phyloP scores from a whole-genome alignment of 2,113 vertebrate species.

The Balaenoptera acutorostrata region DNA sequence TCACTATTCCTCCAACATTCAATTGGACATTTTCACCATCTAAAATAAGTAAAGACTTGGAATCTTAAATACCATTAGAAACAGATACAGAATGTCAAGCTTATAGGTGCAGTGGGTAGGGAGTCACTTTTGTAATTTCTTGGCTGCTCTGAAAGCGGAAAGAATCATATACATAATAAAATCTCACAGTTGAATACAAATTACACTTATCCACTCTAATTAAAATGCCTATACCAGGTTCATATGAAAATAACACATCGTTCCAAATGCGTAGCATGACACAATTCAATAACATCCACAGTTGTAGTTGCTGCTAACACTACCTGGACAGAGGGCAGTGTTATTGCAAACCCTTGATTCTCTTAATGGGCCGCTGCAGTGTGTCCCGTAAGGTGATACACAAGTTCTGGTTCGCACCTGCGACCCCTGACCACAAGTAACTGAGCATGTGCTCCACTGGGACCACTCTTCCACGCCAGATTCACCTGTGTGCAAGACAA shows the following conservation, averaged over 20 bases:
- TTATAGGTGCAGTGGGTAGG: neutral
- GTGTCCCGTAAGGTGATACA: conserved; percentile 99
- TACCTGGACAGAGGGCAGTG: conserved; percentile 99
- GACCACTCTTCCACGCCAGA: conserved; percentile 99
- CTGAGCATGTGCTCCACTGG: conserved; percentile 99
- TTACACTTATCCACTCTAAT: conserved; percentile 57
- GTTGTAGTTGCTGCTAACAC: conserved; percentile 96
- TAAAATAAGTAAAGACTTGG: neutral
- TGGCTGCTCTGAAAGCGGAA: conserved; percentile 68
- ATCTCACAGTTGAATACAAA: conserved; percentile 60
- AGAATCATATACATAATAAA: conserved; percentile 39
- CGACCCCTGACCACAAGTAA: conserved; percentile 99
- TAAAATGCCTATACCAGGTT: conserved; percentile 39
- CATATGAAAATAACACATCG: conserved; percentile 59
- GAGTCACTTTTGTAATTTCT: neutral
- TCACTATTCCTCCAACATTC: neutral
- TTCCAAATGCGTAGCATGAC: conserved; percentile 81
- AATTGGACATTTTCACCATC: neutral
- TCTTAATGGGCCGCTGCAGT: conserved; percentile 99
- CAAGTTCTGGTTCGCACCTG: conserved; percentile 99
- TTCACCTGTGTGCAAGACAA: conserved; percentile 99
- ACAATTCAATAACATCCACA: conserved; percentile 87
- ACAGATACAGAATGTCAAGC: conserved; percentile 17
- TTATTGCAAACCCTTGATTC: conserved; percentile 99
- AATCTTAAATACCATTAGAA: neutral